phyloP scores from a whole-genome alignment of 2,113 vertebrate genomes.

The Gavia stellata region DNA sequence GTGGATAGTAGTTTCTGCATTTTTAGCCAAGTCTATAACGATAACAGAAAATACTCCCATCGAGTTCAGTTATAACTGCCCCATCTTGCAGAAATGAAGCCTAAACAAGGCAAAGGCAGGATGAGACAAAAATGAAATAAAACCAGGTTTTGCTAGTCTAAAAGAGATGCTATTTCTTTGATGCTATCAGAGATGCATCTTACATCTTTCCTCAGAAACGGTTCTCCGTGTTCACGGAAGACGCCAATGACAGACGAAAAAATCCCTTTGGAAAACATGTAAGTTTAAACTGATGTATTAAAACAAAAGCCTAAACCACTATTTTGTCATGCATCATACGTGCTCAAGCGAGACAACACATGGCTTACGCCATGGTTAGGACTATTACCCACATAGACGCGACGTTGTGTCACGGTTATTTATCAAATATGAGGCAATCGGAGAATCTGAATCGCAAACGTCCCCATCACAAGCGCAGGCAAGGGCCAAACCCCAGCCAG shows the following conservation, averaged over 20 bases:
- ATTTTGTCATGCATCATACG: background rate
- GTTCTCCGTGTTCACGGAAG: fast-evolving
- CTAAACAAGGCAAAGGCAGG: background rate
- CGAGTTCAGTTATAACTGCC: background rate
- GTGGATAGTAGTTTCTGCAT: slow-evolving; percentile 16
- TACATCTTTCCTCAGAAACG: background rate
- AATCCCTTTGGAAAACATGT: fast-evolving
- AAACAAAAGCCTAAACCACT: background rate
- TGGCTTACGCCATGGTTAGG: fast-evolving
- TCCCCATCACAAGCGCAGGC: background rate
- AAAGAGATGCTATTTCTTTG: background rate
- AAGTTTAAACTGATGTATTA: background rate
- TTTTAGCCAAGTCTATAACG: slow-evolving; percentile 43
- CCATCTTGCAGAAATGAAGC: slow-evolving; percentile 7
- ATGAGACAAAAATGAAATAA: background rate
- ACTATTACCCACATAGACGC: background rate
- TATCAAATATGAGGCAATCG: background rate
- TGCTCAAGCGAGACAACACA: background rate
- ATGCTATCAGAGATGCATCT: background rate
- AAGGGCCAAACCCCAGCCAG: background rate
- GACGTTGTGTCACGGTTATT: fast-evolving
- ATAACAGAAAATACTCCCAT: slow-evolving; percentile 36
- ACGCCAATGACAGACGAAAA: background rate
- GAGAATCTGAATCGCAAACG: background rate
- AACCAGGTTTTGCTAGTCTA: background rate